Conservation (phyloP, 2,888 invertebrate species). For the Rotaria magnacalcarata region DNA sequence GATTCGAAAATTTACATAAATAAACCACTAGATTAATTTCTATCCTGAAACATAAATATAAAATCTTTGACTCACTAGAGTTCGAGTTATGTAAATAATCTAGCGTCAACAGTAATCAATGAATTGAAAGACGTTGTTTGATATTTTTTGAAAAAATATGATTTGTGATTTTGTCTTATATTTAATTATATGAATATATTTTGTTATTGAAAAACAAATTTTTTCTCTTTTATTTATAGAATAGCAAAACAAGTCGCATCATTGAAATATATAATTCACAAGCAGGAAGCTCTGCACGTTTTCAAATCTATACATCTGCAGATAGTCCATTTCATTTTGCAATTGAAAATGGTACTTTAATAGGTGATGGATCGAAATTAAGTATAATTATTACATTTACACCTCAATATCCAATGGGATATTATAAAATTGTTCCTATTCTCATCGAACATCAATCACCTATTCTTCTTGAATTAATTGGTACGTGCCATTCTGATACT, state of each 20-base stretch:
- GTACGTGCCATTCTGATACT: conserved; percentile 57
- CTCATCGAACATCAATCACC: conserved; percentile 58
- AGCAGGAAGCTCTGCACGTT: neutral
- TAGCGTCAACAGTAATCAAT: too few species aligned
- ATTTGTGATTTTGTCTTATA: too few species aligned
- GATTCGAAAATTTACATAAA: too few species aligned
- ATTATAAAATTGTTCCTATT: conserved; percentile 55
- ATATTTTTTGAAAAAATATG: too few species aligned
- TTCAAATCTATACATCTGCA: neutral
- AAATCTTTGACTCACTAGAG: too few species aligned
- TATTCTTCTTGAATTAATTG: conserved; percentile 55
- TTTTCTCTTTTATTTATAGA: neutral
- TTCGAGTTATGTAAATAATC: too few species aligned
- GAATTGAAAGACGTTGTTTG: too few species aligned
- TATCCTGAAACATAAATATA: too few species aligned
- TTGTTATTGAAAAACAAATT: too few species aligned
- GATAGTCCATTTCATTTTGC: conserved; percentile 37
- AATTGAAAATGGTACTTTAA: conserved; percentile 38
- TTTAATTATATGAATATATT: too few species aligned
- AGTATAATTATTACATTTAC: conserved; percentile 53
- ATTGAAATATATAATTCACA: neutral
- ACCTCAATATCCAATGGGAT: conserved; percentile 56
- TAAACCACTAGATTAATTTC: too few species aligned
- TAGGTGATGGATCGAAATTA: conserved; percentile 50
- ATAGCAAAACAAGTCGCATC: neutral